A percentile compares a stretch with the other conserved stretches of the same genome.
These are phyloP conservation scores for Sarotherodon lohbergeri DNA, from an alignment of 2,113 vertebrate species.

Conservation along the genomic window DNA sequence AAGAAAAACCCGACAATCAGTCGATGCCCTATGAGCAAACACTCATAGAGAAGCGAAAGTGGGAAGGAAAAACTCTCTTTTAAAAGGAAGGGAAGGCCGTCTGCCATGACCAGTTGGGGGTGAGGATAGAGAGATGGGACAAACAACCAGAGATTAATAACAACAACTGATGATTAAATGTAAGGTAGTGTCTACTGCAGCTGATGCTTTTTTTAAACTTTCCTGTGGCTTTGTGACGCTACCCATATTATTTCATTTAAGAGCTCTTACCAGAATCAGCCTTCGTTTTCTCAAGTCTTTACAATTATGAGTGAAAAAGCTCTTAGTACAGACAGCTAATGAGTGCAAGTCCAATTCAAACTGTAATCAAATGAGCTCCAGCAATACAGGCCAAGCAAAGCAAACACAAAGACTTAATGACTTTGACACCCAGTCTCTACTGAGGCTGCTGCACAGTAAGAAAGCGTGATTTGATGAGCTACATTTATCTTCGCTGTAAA, in stretches of 20 bases:
- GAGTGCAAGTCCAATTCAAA: not conserved
- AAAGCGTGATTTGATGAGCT: conserved; percentile 26
- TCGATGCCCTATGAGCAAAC: not conserved
- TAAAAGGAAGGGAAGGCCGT: not conserved
- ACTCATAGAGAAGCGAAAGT: not conserved
- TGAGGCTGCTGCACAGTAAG: not conserved
- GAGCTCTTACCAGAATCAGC: not conserved
- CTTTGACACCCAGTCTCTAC: not conserved
- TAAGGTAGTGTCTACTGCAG: not conserved
- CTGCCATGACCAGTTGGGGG: not conserved
- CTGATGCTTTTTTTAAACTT: not conserved
- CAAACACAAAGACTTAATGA: conserved; percentile 28
- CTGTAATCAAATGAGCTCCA: not conserved
- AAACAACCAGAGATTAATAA: not conserved
- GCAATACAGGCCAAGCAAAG: not conserved
- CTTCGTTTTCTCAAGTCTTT: not conserved
- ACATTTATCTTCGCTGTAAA: conserved; percentile 33
- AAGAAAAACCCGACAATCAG: not conserved
- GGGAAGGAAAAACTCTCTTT: not conserved
- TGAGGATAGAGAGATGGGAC: not conserved
- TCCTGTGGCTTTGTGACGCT: not conserved
- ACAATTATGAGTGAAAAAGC: not conserved
- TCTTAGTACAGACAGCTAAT: not conserved
- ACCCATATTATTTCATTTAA: not conserved
- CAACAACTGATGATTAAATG: not conserved